phyloP scores from a whole-genome alignment of 2,888 invertebrate genomes.

The Rhingia campestris region DNA sequence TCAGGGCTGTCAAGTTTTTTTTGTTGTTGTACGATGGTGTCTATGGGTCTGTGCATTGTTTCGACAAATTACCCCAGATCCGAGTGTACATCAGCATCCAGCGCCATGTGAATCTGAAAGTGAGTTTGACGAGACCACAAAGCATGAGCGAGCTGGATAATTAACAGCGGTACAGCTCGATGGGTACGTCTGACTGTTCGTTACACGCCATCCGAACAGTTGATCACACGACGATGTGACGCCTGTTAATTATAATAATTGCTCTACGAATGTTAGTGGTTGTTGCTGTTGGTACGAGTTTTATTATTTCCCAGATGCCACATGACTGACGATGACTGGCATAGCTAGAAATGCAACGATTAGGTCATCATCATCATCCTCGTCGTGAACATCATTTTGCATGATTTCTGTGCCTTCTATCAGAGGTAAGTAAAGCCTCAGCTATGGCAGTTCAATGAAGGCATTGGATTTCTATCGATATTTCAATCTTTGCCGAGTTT shows the following conservation, averaged over 20 bases:
- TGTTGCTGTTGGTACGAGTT: constrained; percentile 14
- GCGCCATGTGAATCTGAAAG: constrained; percentile 33
- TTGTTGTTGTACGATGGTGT: not conserved
- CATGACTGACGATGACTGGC: constrained; percentile 45
- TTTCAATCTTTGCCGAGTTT: not conserved
- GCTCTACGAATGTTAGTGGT: constrained; percentile 47
- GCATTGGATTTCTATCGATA: not conserved
- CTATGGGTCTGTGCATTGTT: constrained; percentile 20
- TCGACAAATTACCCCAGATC: constrained; percentile 18
- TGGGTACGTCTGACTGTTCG: not conserved
- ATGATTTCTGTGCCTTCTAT: constrained; percentile 10
- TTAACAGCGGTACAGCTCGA: constrained; percentile 29
- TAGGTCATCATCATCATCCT: constrained; percentile 56
- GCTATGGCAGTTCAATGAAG: not conserved
- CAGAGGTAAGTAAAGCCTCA: constrained; percentile 7
- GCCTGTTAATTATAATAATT: constrained; percentile 65
- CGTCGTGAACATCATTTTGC: constrained; percentile 6
- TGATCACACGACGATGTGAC: constrained; percentile 16
- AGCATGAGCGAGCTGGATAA: constrained; percentile 33
- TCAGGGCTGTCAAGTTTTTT: constrained; percentile 63
- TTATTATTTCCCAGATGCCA: constrained; percentile 42
- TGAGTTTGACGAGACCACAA: constrained; percentile 30
- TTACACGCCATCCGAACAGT: constrained; percentile 1
- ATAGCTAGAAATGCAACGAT: constrained; percentile 62
- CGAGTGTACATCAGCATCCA: constrained; percentile 13